A percentile compares a stretch with the other conserved stretches of the same genome.
These are phyloP conservation scores for Omphaloscelis lunosa DNA, from an alignment of 2,888 invertebrate species.

Conservation along the genomic window DNA sequence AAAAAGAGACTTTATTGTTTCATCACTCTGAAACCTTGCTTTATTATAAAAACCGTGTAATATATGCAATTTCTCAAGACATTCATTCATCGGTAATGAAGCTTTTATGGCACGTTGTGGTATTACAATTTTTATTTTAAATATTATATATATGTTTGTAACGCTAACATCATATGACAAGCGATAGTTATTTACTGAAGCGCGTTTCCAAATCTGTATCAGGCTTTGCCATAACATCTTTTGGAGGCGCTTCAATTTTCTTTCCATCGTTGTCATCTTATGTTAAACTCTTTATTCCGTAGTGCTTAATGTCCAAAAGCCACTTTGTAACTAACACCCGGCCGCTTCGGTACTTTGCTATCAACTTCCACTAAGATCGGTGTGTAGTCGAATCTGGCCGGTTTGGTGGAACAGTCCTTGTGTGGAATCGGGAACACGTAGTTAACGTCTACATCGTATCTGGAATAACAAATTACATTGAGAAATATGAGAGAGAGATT, in stretches of 20 bases:
- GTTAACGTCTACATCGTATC: constrained; percentile 96
- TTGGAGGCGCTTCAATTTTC: background rate
- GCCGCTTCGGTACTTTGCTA: constrained; percentile 80
- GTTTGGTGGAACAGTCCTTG: constrained; percentile 91
- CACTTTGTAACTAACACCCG: constrained; percentile 82
- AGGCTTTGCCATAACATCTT: background rate
- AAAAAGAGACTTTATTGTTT: constrained; percentile 50
- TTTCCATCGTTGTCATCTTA: background rate
- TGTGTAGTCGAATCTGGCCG: constrained; percentile 78
- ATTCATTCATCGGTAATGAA: background rate
- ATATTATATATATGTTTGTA: background rate
- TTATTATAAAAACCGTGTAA: constrained; percentile 27
- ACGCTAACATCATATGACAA: constrained; percentile 10
- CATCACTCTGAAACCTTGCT: constrained; percentile 16
- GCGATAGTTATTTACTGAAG: background rate
- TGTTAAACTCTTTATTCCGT: background rate
- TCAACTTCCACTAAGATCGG: constrained; percentile 83
- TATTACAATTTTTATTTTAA: background rate
- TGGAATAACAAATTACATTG: constrained; percentile 61
- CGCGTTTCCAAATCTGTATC: background rate
- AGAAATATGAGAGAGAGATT: background rate
- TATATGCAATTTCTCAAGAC: constrained; percentile 24
- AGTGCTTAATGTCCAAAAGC: constrained; percentile 71
- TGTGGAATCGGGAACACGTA: constrained; percentile 96
- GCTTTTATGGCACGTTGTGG: constrained; percentile 4